Evolutionary conservation across 2,888 invertebrate genomes (phyloP), one percentile per base, ranked within the genome.

Genomic region (Nephrocerus scutellatus): DNA sequence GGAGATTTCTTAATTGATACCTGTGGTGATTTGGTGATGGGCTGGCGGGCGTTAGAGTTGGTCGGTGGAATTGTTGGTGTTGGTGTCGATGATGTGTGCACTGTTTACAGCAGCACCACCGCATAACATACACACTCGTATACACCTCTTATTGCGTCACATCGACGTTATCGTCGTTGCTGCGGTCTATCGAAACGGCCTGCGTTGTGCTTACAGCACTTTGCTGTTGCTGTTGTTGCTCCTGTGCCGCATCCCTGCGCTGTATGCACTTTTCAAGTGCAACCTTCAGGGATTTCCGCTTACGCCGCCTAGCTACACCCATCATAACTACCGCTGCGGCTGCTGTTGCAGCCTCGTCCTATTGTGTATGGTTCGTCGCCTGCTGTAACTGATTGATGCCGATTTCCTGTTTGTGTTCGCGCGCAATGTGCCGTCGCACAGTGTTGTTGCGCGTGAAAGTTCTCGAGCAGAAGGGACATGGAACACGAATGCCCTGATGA

Each of bases 401-500:
- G 38, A 68, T 68, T 54, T 68, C 67, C 51, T 82, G 79, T 71
- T 87, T 88, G 59, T 89, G 89, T 71, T 90, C 89, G 54, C 90
- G 80, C 21, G 89, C 88, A 65, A 90, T 89, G 69, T 90, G 90
- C 48, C 89, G 79, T 47, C 90, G 78, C 59, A 90, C 89, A 20
- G 89, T 90, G 73, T 90, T 90, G 76, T 90, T 90, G 59, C 90
- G 80, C 52, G 90, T 90, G 71, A 90, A 90, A 30, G 89, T 90
- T 58, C 89, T 82, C 60, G 84, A 76, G 72, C 90, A 90, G 70
- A 85, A 89, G 43, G 89, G 89, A 69, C 90, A 90, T 39, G 88
- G 89, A 63, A 90, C 89, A 37, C 90, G 77, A 59, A 90, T 90
- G 55, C 90, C 89, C 71, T 90, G 89, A 71, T 90, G 89, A 64